Evolutionary conservation across 2,113 vertebrate species (phyloP), one percentile per base, ranked within the genome.

Genomic region (Ifrita kowaldi): DNA sequence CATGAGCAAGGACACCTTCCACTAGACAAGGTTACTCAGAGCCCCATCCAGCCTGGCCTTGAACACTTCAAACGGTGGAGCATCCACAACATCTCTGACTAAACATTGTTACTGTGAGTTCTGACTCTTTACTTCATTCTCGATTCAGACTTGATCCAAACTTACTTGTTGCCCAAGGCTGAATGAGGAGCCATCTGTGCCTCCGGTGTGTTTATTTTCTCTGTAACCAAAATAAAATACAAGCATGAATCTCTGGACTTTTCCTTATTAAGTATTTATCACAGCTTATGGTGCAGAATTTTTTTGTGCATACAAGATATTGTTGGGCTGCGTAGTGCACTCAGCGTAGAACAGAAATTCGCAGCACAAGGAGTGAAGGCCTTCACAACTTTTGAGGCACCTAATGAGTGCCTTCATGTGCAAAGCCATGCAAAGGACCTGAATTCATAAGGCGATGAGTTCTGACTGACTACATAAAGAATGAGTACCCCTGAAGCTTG

Each of bases 311-410:
- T 17, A 11, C 52, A 55, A 11, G 50, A n/a, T 16, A 46, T 20
- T 64, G 13, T 28, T 39, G 60, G 49, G 49, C 33, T 69, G 28
- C 0, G 0, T 44, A 19, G n/a, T 64, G 7, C 42, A 27, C 5
- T 80, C 32, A n/a, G 19, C 3, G 11, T 42, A 64, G 26, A 86
- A 55, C 18, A 92, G 39, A 79, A 85, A 79, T 63, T 78, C 35
- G 46, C n/a, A 83, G 14, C n/a, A 41, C 10, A 57, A 84, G 13
- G 46, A 85, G 16, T 49, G 23, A 88, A 41, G 16, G 2, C 9
- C 19, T 85, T 79, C 44, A 39, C n/a, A 79, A 42, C 3, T 88
- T 83, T 24, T 12, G 46, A 90, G 42, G 26, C 35, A 55, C 7
- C 7, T 83, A 52, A 56, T 47, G n/a, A 41, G 26, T 6, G 5